These are phyloP conservation scores for Alfaro cultratus DNA, from an alignment of 2,797 vertebrate species.

Conservation along the genomic window DNA sequence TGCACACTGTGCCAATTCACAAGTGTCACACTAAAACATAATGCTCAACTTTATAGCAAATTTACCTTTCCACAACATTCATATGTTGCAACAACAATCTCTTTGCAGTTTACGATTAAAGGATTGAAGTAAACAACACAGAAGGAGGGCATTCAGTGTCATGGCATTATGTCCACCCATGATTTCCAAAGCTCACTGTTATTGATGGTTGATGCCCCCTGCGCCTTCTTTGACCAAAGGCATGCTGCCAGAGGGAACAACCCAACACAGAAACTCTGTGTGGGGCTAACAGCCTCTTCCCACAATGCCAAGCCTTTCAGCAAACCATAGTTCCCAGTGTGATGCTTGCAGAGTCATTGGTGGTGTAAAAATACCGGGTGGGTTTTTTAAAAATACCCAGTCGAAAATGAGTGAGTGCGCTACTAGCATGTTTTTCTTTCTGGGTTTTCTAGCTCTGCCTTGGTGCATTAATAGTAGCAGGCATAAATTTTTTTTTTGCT, in stretches of 20 bases:
- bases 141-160: slow-evolving; percentile 28
- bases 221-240: slow-evolving; percentile 39
- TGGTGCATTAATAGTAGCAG: slow-evolving; percentile 15
- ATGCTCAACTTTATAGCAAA: not conserved
- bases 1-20: not conserved
- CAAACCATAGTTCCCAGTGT: slow-evolving; percentile 38
- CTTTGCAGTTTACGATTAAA: not conserved
- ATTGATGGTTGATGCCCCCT: slow-evolving; percentile 54
- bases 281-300: slow-evolving; percentile 46
- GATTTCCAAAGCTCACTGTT: slow-evolving; percentile 33
- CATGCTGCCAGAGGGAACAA: slow-evolving; percentile 45
- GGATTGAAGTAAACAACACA: not conserved
- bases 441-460: slow-evolving; percentile 23
- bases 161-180: slow-evolving; percentile 73
- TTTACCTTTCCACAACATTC: not conserved
- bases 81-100: not conserved
- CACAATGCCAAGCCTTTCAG: slow-evolving; percentile 42
- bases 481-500: not conserved
- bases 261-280: slow-evolving; percentile 49
- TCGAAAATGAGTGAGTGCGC: slow-evolving; percentile 25
- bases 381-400: slow-evolving; percentile 26
- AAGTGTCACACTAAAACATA: not conserved
- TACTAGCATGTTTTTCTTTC: slow-evolving; percentile 23
- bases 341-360: slow-evolving; percentile 18
- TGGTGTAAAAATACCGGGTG: slow-evolving; percentile 36